phyloP scores from a whole-genome alignment of 2,888 invertebrate species.

The Thecophora atra region DNA sequence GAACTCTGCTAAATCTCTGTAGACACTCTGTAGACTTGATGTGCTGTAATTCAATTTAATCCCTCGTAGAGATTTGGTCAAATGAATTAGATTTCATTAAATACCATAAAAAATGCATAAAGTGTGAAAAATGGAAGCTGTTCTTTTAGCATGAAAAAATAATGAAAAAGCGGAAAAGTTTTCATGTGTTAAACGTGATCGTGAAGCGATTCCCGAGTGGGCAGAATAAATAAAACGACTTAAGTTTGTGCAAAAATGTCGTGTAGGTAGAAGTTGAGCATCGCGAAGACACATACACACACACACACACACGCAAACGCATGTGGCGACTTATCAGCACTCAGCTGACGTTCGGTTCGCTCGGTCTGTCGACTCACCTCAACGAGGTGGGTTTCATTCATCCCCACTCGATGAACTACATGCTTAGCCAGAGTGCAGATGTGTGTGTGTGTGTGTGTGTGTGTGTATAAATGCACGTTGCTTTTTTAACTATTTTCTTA shows the following conservation, averaged over 20 bases:
- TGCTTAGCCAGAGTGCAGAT: too few relatives aligned
- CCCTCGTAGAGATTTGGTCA: background rate
- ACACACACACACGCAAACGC: background rate
- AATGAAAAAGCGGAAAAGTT: background rate
- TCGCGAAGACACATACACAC: background rate
- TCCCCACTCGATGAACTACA: background rate
- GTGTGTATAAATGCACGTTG: too few relatives aligned
- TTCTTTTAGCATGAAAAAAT: background rate
- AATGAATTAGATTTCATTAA: conserved; percentile 7
- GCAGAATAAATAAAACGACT: background rate
- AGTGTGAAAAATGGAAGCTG: background rate
- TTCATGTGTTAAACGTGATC: background rate
- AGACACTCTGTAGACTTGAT: too few relatives aligned
- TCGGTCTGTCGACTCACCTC: background rate
- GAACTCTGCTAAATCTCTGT: too few relatives aligned
- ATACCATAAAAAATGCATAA: background rate
- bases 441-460: too few relatives aligned
- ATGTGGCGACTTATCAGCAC: background rate
- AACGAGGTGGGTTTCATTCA: conserved; percentile 9
- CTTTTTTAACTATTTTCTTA: too few relatives aligned
- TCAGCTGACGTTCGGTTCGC: background rate
- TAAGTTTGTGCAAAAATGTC: background rate
- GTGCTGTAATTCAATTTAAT: conserved; percentile 6
- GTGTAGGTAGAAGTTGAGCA: conserved; percentile 5
- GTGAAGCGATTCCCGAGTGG: background rate